Evolutionary conservation across 2,888 invertebrate genomes (phyloP), one percentile per base, ranked within the genome.

Genomic region (Tenthredo notha): DNA sequence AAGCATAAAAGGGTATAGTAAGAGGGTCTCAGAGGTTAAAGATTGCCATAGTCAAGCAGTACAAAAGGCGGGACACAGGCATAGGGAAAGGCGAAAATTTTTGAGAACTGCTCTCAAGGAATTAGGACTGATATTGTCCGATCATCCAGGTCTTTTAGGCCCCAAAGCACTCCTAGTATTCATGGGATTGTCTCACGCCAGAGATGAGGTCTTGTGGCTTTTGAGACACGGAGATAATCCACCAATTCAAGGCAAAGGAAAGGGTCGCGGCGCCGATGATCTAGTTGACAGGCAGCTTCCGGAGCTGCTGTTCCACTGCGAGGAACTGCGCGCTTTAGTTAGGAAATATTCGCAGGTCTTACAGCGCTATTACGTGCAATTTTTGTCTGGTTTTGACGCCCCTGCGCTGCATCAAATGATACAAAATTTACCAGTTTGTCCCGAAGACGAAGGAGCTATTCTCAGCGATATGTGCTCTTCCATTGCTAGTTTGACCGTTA

Each of bases 181-280:
- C 92, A 99, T 99, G 96, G 99, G 98, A 0, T 94, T 99, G 12
- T 98, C 98, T 87, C 97, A 98, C 93, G 97, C 99, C 0, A 95
- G 99, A 89, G 99, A 99, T 95, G 99, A 99, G 94, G 98, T 99
- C 33, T 96, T 97, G 80, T 99, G 99, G 99, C 95, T 99, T 75
- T 93, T 99, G 72, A 95, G 99, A 84, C 99, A 99, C 93, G 98
- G 98, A 92, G 98, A 98, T 90, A 99, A 99, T 94, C 98, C 98
- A 58, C 99, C 99, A 1, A 95, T 95, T 85, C 96, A 97, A 88
- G 94, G 94, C 25, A 98, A 97, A 93, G 96, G 96, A 21, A 98
- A 98, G 94, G 96, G 96, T 72, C 97, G 97, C 93, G 96, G 97
- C 18, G 96, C 97, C n/a, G 98, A 98, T 94, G 98, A 98, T 94